Evolutionary conservation across 2,888 invertebrate genomes (phyloP), one percentile per base, ranked within the genome.

Genomic region (Pelosia muscerda): DNA sequence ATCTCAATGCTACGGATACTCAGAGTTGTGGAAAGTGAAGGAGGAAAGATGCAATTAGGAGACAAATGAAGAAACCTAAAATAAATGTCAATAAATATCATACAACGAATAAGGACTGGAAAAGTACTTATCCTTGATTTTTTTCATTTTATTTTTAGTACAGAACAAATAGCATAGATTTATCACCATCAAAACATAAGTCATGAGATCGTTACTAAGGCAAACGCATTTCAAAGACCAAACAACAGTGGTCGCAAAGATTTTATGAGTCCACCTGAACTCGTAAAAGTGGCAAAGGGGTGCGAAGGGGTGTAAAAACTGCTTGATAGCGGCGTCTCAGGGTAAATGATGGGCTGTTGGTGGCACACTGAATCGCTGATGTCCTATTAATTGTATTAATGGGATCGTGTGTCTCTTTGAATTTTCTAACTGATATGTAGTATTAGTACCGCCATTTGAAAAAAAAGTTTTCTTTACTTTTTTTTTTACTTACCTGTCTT

Each of bases 221-320:
- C 63, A 66, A 68, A 73, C 64, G 72, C 66, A 72, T n/a, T 63
- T 38, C 61, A 23, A 28, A 22, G 58, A 69, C 63, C 78, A 77
- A 67, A 71, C 63, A 69, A 72, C n/a, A 65, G 58, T 77, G 79
- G 84, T 63, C 61, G 59, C 63, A 70, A 56, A 65, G 61, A 68
- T 74, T 84, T 84, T 82, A 84, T 63, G 63, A 75, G 59, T 54
- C 22, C 59, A 77, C 66, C 77, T 75, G 73, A 68, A 79, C 75
- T 68, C 75, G 71, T 85, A 84, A 85, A 84, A 82, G 73, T 63
- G 65, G 63, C 57, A 74, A 76, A 75, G 82, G 81, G 73, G 66
- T 63, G 58, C 26, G 22, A 63, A 63, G 2, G 58, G 81, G 73
- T 81, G 69, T 83, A 82, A 84, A 83, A 84, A 81, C 82, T 78